Base-by-base conservation (phyloP, 2,888 invertebrate genomes). In the Rugalucina vietnamica region DNA sequence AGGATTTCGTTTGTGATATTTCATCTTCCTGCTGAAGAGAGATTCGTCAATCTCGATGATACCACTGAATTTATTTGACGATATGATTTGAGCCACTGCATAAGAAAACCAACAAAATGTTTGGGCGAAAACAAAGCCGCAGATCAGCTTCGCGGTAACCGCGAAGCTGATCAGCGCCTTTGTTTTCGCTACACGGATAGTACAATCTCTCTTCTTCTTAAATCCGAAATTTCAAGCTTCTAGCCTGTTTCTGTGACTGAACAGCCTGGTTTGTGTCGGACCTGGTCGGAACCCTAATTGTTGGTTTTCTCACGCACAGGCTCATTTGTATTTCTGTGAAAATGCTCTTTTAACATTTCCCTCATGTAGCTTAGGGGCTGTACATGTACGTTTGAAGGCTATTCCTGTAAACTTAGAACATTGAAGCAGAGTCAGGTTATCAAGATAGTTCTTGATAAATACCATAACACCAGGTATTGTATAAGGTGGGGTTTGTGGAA, bases 41-140 rank as follows among this genome's bases (percentile, higher is more conserved):
- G 79, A 76, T 54, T 84, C 80, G 39, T 84, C 84, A 29, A 80
- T 76, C 36, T 80, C 84, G 4, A 81, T 60, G 57, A 57, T 72
- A 29, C 79, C 75, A 0, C 21, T 54, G 1, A 82, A 36, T 65
- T 50, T 74, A 18, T 12, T 10, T 1, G n/a, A 8, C 2, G 8
- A n/a, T 1, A 54, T 27, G n/a, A n/a, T n/a, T n/a, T n/a, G n/a
- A n/a, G n/a, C n/a, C n/a, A n/a, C n/a, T n/a, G n/a, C n/a, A n/a
- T n/a, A n/a, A n/a, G n/a, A n/a, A n/a, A n/a, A n/a, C n/a, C n/a
- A n/a, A n/a, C n/a, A n/a, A n/a, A n/a, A n/a, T n/a, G n/a, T n/a
- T n/a, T n/a, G n/a, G n/a, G n/a, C n/a, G n/a, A n/a, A n/a, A n/a
- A n/a, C n/a, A n/a, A n/a, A n/a, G n/a, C n/a, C n/a, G n/a, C n/a